Conservation (phyloP, 2,113 vertebrate genomes). For the Myanophis thanlyinensis region DNA sequence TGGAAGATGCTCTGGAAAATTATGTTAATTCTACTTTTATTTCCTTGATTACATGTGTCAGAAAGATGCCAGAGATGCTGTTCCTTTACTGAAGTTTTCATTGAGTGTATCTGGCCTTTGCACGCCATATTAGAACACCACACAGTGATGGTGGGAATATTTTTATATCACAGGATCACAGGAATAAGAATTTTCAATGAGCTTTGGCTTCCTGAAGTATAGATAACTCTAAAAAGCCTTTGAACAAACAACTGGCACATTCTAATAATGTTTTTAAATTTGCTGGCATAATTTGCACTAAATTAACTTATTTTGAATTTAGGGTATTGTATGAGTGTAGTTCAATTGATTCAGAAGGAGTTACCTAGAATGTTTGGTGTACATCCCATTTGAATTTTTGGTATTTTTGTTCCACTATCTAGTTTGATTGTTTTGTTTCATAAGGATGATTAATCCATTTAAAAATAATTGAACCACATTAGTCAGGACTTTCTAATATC, state of each 20-base stretch:
- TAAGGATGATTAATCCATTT: background rate
- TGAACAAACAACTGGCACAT: background rate
- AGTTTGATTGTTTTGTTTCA: background rate
- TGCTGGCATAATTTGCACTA: background rate
- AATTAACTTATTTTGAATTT: background rate
- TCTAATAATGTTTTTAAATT: background rate
- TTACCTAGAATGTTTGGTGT: background rate
- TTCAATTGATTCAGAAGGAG: background rate
- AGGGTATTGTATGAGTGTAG: background rate
- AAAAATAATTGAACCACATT: background rate
- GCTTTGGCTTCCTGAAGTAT: background rate
- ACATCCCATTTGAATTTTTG: background rate
- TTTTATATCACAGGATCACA: background rate
- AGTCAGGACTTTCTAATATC: background rate
- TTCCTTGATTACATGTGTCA: background rate
- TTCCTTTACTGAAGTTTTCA: background rate
- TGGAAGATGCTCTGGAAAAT: background rate
- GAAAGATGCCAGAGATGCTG: background rate
- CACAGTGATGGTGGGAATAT: background rate
- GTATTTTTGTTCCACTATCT: background rate
- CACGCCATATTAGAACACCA: background rate
- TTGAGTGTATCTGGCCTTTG: background rate
- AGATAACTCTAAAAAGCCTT: background rate
- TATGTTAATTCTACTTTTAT: background rate
- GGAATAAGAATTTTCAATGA: background rate